Evolutionary conservation across 2,113 vertebrate genomes (phyloP).

Genomic region (Orycteropus afer): DNA sequence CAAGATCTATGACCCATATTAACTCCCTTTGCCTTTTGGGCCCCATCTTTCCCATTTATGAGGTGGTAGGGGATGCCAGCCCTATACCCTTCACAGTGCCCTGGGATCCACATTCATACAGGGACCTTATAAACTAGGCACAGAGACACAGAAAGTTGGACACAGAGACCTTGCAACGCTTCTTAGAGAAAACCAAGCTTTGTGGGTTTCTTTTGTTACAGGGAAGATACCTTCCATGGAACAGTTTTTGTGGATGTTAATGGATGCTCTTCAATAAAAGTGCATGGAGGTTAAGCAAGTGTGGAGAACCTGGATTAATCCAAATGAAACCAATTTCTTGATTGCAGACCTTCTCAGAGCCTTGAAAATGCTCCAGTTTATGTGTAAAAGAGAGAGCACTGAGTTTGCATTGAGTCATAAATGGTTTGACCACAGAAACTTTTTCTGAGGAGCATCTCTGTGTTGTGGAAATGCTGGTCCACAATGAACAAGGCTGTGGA

Average conservation of each 20-base stretch:
- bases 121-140: background rate
- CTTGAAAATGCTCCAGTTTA: background rate
- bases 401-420: background rate
- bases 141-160: background rate
- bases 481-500: background rate
- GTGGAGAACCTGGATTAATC: background rate
- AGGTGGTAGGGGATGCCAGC: background rate
- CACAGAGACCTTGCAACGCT: too few species aligned
- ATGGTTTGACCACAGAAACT: background rate
- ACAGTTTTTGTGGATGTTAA: background rate
- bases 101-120: background rate
- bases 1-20: background rate
- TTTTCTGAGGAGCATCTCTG: background rate
- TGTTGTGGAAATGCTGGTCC: background rate
- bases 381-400: background rate
- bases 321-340: background rate
- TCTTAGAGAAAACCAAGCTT: background rate
- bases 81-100: background rate
- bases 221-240: background rate
- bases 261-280: background rate
- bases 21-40: background rate
- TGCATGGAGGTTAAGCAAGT: background rate
- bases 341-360: background rate
- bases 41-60: rapidly evolving
- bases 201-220: background rate